These are phyloP conservation scores for Cosmopolites sordidus DNA, from an alignment of 2,888 invertebrate species.

Conservation along the genomic window DNA sequence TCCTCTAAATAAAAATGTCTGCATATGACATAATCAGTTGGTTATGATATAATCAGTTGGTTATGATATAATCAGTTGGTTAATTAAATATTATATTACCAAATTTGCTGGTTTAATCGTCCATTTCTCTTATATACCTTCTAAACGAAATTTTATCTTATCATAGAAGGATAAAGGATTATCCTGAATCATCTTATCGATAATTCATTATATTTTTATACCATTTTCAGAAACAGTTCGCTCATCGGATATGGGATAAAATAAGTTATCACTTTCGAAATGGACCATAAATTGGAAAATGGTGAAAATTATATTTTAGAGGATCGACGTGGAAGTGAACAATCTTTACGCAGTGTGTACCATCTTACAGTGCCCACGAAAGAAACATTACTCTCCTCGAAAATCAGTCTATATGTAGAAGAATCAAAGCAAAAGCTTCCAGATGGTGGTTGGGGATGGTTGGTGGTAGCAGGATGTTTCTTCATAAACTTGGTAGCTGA, in stretches of 20 bases:
- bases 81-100: no score
- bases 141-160: no score
- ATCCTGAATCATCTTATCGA: no score
- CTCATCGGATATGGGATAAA: neutral
- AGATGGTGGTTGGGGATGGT: slow-evolving; percentile 87
- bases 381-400: slow-evolving; percentile 31
- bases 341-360: slow-evolving; percentile 17
- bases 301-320: neutral
- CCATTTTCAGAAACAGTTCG: neutral
- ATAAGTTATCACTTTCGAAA: neutral
- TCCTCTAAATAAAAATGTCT: no score
- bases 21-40: no score
- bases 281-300: neutral
- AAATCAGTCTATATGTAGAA: slow-evolving; percentile 30
- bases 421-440: slow-evolving; percentile 57
- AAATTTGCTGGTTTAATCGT: no score
- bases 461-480: slow-evolving; percentile 81
- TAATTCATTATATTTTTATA: no score
- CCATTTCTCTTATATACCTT: no score
- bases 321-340: neutral
- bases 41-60: no score
- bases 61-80: no score
- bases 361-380: slow-evolving; percentile 22
- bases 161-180: no score
- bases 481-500: slow-evolving; percentile 86